A percentile compares a stretch with the other conserved stretches of the same genome.
phyloP scores from a whole-genome alignment of 2,113 vertebrate species.

The Clarias batrachus region DNA sequence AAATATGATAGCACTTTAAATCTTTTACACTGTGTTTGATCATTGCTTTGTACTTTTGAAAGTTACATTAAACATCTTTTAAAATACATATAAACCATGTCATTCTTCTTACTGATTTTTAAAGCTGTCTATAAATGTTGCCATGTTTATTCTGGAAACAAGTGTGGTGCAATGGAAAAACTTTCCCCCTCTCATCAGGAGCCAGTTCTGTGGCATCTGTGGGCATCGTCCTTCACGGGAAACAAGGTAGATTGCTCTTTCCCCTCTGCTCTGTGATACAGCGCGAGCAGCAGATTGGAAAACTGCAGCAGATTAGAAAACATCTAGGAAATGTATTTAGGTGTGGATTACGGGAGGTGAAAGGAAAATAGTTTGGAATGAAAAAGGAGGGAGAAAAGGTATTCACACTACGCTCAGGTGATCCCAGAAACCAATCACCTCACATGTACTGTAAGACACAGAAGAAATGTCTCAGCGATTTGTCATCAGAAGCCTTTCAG shows the following conservation, averaged over 20 bases:
- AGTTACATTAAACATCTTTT: constrained; percentile 42
- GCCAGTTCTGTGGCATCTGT: background rate
- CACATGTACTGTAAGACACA: background rate
- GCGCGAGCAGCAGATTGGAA: background rate
- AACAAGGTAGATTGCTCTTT: background rate
- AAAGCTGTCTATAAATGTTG: background rate
- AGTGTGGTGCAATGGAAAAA: background rate
- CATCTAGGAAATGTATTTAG: background rate
- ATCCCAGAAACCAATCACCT: background rate
- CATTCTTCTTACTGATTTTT: constrained; percentile 41
- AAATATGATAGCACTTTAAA: constrained; percentile 45
- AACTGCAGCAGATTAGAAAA: background rate
- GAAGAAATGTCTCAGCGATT: background rate
- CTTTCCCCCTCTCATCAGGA: background rate
- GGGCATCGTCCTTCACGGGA: background rate
- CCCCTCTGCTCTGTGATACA: background rate
- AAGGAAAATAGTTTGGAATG: background rate
- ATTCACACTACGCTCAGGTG: background rate
- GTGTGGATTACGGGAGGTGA: background rate
- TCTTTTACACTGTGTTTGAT: constrained; percentile 45
- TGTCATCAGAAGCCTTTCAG: background rate
- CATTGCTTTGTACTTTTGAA: constrained; percentile 29
- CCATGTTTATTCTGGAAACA: background rate
- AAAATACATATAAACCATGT: constrained; percentile 16
- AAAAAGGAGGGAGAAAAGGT: background rate